A percentile compares a stretch with the other conserved stretches of the same genome.
These are phyloP conservation scores for Marisa cornuarietis DNA, from an alignment of 1,140 invertebrate species.

Conservation along the genomic window DNA sequence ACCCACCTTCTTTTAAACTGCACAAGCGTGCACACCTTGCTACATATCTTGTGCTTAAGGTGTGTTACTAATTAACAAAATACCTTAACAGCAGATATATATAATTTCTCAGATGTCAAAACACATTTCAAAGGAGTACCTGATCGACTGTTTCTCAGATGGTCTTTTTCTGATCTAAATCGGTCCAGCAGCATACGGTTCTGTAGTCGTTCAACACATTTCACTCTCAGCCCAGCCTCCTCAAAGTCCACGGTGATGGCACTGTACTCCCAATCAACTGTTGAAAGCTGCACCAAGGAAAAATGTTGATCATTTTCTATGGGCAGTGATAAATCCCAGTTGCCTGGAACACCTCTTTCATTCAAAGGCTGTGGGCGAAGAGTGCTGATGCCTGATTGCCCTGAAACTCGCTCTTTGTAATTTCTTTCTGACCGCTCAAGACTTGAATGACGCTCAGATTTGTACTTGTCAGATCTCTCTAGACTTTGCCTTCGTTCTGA, in stretches of 20 bases:
- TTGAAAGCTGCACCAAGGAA: slow-evolving; percentile 3
- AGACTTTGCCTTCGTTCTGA: slow-evolving; percentile 1
- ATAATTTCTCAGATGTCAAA: background rate
- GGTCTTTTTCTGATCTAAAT: slow-evolving; percentile 46
- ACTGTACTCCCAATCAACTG: slow-evolving; percentile 38
- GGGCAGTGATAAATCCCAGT: slow-evolving; percentile 1
- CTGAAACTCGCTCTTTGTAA: background rate
- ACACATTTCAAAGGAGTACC: slow-evolving; percentile 7
- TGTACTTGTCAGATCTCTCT: background rate
- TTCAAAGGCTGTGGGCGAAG: slow-evolving; percentile 2
- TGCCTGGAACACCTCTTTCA: slow-evolving; percentile 1
- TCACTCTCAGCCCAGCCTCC: slow-evolving; percentile 40
- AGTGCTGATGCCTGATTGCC: background rate
- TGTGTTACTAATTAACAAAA: no score
- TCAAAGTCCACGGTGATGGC: slow-evolving; percentile 46
- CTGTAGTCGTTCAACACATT: slow-evolving; percentile 44
- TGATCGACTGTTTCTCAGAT: slow-evolving; percentile 30
- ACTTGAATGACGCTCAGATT: background rate
- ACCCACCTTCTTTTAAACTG: background rate
- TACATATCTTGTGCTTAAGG: no score
- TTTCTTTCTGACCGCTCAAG: background rate
- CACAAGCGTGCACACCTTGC: no score
- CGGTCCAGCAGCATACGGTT: slow-evolving; percentile 42
- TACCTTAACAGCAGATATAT: no score
- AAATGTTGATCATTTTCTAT: background rate